phyloP scores from a whole-genome alignment of 23 tunicate species.

The Styela clava region DNA sequence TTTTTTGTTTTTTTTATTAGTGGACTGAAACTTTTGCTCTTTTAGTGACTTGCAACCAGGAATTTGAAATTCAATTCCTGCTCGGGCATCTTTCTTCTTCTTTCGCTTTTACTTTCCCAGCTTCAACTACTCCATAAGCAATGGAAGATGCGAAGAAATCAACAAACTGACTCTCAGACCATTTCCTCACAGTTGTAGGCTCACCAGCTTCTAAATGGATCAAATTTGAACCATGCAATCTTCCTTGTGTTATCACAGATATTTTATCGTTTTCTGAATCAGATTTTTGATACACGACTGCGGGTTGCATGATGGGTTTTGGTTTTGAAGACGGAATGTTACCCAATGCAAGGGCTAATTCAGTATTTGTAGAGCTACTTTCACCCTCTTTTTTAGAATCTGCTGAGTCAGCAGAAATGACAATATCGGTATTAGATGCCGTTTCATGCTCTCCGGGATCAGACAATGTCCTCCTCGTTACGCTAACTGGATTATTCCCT shows the following conservation, averaged over 20 bases:
- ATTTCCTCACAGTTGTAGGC: slow-evolving; percentile 38
- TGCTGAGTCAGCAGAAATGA: background rate
- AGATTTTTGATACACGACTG: background rate
- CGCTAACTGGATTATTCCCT: background rate
- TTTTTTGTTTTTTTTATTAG: no score
- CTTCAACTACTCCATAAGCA: slow-evolving; percentile 62
- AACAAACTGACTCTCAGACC: slow-evolving; percentile 49
- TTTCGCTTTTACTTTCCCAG: background rate
- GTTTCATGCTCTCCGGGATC: background rate
- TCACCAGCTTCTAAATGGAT: slow-evolving; percentile 65
- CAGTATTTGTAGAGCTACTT: background rate
- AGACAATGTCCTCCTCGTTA: no score
- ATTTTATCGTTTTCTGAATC: background rate
- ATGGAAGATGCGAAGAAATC: slow-evolving; percentile 67
- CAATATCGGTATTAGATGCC: background rate
- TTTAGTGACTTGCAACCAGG: background rate
- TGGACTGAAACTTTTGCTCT: background rate
- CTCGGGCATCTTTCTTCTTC: slow-evolving; percentile 9
- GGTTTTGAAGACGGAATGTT: background rate
- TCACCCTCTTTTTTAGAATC: background rate
- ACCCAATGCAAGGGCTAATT: background rate
- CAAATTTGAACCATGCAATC: slow-evolving; percentile 39
- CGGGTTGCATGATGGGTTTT: background rate
- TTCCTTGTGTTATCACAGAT: slow-evolving; percentile 23
- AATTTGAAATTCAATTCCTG: background rate